Base-by-base conservation (phyloP, 2,113 vertebrate genomes). In the Leptodactylus fuscus region DNA sequence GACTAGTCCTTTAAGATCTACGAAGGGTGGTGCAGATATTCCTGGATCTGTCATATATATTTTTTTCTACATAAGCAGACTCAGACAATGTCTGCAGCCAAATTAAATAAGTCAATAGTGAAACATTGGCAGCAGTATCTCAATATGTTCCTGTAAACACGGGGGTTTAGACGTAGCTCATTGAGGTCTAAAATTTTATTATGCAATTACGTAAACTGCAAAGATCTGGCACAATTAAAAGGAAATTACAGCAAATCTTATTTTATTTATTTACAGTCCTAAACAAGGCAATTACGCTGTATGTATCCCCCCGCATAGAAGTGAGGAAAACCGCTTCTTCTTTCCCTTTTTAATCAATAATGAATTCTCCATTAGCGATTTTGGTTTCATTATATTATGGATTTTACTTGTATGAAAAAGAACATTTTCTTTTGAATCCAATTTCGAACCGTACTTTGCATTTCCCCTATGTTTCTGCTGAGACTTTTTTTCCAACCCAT, bases 361-460 rank as follows among this genome's bases (percentile, higher is more conserved):
- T 81, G 27, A 58, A 60, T 86, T 81, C 71, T 73, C 49, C 67
- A 86, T 86, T 71, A 71, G 62, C 38, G 9, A 49, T 80, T 85
- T 29, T 27, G 75, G 49, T 69, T 78, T 76, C 51, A 55, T 85
- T 78, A 51, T 13, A 41, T 85, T 85, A 85, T 85, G 74, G 74
- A 77, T 85, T 85, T 77, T 77, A 73, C 44, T 73, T 85, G 34
- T 44, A 27, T 73, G 46, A 81, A 85, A 53, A 86, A 41, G 76
- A 71, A 81, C 65, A 71, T 81, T 86, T 71, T 81, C 65, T 81
- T 71, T 85, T 73, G 36, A 79, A 86, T 86, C 67, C 49, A 81
- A 73, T 81, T 60, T 80, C 71, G 44, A 85, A 49, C 32, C 58
- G 24, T 24, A 48, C 78, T 71, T 60, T 85, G 69, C 49, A 86